A percentile compares a stretch with the other conserved stretches of the same genome.
phyloP scores from a whole-genome alignment of 2,888 invertebrate species.

The Aphodius sticticus region DNA sequence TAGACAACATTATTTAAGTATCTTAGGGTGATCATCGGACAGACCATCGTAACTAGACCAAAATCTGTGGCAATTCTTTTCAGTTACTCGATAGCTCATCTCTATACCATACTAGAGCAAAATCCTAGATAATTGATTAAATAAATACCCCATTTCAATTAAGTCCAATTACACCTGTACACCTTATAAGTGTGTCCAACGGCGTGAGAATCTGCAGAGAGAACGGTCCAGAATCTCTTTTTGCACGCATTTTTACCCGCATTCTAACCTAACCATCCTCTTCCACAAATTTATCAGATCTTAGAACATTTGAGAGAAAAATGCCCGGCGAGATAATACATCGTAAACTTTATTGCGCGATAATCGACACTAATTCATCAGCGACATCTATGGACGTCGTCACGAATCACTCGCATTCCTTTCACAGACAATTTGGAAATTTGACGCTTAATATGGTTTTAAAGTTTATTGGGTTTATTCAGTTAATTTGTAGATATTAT shows the following conservation, averaged over 20 bases:
- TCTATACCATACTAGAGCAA: background rate
- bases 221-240: background rate
- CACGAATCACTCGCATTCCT: background rate
- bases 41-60: too few species aligned
- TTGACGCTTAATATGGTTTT: background rate
- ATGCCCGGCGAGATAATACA: background rate
- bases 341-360: background rate
- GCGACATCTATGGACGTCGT: background rate
- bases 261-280: background rate
- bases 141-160: background rate
- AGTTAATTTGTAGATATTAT: too few species aligned
- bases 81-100: too few species aligned
- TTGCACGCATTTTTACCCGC: background rate
- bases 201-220: background rate
- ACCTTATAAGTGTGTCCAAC: background rate
- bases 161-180: background rate
- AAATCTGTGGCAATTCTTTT: background rate
- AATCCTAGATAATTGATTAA: background rate
- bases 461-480: background rate
- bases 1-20: too few species aligned
- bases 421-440: conserved; percentile 4
- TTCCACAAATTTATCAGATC: background rate
- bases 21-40: too few species aligned
- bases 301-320: background rate
- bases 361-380: background rate